phyloP scores from a whole-genome alignment of 2,113 vertebrate species.

The Bufo gargarizans region DNA sequence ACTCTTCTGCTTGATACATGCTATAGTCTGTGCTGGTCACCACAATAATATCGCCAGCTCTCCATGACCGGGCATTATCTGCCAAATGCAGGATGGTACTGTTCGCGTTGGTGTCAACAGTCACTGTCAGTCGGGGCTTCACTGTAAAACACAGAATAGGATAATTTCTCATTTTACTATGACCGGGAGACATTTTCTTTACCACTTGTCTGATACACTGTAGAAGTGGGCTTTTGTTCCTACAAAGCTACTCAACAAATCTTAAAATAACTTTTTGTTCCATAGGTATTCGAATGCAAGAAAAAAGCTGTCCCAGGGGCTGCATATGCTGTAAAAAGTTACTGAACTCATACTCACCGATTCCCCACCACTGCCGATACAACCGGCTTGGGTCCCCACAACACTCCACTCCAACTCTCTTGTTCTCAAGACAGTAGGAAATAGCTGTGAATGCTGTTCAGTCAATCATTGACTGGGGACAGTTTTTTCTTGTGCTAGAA shows the following conservation, averaged over 20 bases:
- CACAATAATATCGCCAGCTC: conserved; percentile 73
- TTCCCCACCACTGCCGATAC: too few relatives aligned
- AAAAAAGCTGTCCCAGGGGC: too few relatives aligned
- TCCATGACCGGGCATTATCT: conserved; percentile 73
- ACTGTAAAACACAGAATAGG: conserved; percentile 70
- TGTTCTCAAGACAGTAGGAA: too few relatives aligned
- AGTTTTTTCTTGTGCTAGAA: too few relatives aligned
- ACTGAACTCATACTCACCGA: too few relatives aligned
- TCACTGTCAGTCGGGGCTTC: conserved; percentile 86
- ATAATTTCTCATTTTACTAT: not conserved
- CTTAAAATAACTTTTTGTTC: too few relatives aligned
- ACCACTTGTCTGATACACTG: not conserved
- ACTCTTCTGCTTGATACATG: conserved; percentile 87
- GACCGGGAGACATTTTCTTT: not conserved
- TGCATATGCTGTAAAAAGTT: too few relatives aligned
- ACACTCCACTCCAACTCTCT: too few relatives aligned
- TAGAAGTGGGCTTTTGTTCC: not conserved
- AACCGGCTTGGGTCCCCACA: too few relatives aligned
- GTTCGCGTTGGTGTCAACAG: conserved; percentile 80
- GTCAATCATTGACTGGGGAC: too few relatives aligned
- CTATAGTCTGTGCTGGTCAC: conserved; percentile 83
- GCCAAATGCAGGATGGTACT: conserved; percentile 74
- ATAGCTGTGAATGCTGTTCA: too few relatives aligned
- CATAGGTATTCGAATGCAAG: too few relatives aligned
- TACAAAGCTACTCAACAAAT: not conserved